A percentile compares a stretch with the other conserved stretches of the same genome.
Evolutionary conservation across 2,113 vertebrate genomes (phyloP).

Genomic region (Chaetura pelagica): DNA sequence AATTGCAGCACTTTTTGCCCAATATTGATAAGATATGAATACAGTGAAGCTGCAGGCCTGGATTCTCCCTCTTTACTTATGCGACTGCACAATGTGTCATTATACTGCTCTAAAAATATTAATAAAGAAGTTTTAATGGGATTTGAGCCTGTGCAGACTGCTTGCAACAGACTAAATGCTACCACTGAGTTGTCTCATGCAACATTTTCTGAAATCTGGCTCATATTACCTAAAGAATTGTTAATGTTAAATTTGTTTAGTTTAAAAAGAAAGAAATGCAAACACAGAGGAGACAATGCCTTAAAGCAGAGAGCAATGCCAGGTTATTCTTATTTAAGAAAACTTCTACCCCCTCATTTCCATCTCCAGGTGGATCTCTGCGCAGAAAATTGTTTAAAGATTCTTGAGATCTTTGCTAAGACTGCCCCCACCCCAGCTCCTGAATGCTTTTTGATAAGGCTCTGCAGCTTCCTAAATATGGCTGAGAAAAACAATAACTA

Average conservation of each 20-base stretch:
- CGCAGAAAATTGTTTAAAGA: background rate
- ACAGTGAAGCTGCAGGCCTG: background rate
- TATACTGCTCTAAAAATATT: background rate
- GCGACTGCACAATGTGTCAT: background rate
- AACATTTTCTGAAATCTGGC: background rate
- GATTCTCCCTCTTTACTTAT: background rate
- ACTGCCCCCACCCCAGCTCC: background rate
- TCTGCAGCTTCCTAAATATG: background rate
- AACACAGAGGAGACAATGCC: constrained; percentile 17
- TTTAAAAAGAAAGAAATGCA: constrained; percentile 30
- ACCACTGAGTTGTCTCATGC: background rate
- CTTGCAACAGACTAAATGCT: background rate
- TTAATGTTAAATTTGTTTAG: constrained; percentile 34
- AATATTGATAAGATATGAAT: constrained; percentile 34
- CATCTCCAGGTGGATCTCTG: background rate
- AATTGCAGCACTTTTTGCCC: constrained; percentile 21
- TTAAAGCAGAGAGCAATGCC: background rate
- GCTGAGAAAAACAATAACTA: background rate
- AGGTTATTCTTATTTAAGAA: constrained; percentile 10
- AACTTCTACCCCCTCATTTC: background rate
- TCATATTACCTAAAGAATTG: background rate
- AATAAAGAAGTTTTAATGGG: background rate
- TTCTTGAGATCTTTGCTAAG: constrained; percentile 1
- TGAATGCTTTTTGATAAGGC: constrained; percentile 24
- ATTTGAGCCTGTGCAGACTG: background rate